These are phyloP conservation scores for Oenanthe oenanthe DNA, from an alignment of 2,113 vertebrate species.

Conservation along the genomic window DNA sequence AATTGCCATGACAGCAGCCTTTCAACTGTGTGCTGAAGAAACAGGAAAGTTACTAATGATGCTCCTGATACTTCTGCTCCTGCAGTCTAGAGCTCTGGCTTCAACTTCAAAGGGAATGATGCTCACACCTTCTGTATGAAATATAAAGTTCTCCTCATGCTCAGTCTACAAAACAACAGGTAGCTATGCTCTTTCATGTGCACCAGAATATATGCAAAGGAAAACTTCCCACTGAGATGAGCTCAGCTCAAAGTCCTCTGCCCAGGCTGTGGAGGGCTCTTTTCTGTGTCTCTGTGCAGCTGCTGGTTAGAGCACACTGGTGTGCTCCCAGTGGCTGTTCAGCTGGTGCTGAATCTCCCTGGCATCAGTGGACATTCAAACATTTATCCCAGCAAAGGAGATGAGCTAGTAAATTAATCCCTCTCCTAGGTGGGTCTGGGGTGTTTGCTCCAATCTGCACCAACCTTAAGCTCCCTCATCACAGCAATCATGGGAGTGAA, in stretches of 20 bases:
- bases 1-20: conserved; percentile 44
- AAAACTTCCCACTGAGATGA: not conserved
- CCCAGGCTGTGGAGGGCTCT: fast-evolving
- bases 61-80: not conserved
- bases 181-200: conserved; percentile 33
- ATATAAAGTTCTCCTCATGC: not conserved
- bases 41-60: conserved; percentile 42
- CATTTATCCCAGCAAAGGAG: not conserved
- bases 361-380: not conserved
- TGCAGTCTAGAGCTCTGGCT: not conserved
- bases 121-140: not conserved
- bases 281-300: not conserved
- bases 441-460: not conserved
- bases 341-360: not conserved
- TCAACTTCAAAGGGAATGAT: conserved; percentile 35
- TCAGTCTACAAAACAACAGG: not conserved
- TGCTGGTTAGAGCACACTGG: not conserved
- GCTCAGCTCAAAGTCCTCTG: not conserved
- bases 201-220: not conserved
- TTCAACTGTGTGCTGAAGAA: conserved; percentile 26
- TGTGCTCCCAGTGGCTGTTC: not conserved
- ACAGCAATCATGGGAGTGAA: not conserved
- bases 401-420: not conserved
- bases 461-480: not conserved
- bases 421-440: not conserved